Evolutionary conservation across 2,113 vertebrate species (phyloP).

Genomic region (Pangasianodon hypophthalmus): DNA sequence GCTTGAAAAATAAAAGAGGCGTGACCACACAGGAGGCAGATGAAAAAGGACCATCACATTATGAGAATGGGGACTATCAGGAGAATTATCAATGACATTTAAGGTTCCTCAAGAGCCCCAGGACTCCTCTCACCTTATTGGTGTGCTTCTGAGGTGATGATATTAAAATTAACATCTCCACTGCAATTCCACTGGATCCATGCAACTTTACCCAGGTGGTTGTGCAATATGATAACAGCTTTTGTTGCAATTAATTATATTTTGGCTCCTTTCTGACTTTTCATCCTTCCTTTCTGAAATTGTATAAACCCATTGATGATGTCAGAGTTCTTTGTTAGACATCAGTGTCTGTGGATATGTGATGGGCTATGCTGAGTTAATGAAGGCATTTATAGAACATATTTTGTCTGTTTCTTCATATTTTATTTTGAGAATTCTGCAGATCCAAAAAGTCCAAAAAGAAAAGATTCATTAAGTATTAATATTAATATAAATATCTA

Average conservation of each 20-base stretch:
- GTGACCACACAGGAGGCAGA: constrained; percentile 74
- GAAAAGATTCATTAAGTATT: not conserved
- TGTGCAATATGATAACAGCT: constrained; percentile 5
- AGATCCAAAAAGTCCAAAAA: not conserved
- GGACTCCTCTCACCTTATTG: constrained; percentile 41
- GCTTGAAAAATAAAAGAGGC: constrained; percentile 78
- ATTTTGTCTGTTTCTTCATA: not conserved
- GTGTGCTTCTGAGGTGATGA: constrained; percentile 16
- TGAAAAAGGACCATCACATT: constrained; percentile 74
- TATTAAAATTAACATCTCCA: constrained; percentile 16
- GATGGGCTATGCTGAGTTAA: not conserved
- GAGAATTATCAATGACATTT: constrained; percentile 74
- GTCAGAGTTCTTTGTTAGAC: not conserved
- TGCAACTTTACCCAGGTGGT: constrained; percentile 26
- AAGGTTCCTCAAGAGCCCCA: not conserved
- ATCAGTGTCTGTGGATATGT: not conserved
- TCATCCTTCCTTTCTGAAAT: not conserved
- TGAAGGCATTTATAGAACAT: not conserved
- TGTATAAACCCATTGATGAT: not conserved
- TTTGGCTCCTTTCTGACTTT: constrained; percentile 3
- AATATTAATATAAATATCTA: not conserved
- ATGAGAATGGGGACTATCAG: constrained; percentile 79
- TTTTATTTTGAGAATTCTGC: not conserved
- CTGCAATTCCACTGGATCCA: constrained; percentile 1
- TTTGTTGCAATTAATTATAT: not conserved